A percentile compares a stretch with the other conserved stretches of the same genome.
Evolutionary conservation across 2,888 invertebrate species (phyloP).

Genomic region (Eumacrocentrus americanus): DNA sequence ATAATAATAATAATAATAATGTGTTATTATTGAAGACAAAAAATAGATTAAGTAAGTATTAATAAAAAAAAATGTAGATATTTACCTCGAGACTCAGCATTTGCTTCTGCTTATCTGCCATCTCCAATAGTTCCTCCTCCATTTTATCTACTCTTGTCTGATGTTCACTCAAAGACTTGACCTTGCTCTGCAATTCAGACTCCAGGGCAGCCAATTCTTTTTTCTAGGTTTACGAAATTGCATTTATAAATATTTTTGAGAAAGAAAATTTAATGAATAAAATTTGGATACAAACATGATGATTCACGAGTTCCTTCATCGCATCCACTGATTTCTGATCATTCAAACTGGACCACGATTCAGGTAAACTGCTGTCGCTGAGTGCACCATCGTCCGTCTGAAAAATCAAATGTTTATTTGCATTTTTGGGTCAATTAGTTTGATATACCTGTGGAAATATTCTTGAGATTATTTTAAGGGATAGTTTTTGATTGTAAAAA

Average conservation of each 20-base stretch:
- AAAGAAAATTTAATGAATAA: not conserved
- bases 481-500: not conserved
- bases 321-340: conserved; percentile 70
- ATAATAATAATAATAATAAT: not conserved
- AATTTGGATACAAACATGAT: conserved; percentile 66
- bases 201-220: conserved; percentile 75
- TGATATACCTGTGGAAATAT: too few species aligned
- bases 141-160: conserved; percentile 73
- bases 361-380: conserved; percentile 55
- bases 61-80: conserved; percentile 5
- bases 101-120: conserved; percentile 69
- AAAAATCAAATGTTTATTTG: conserved; percentile 51
- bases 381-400: conserved; percentile 57
- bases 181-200: conserved; percentile 70
- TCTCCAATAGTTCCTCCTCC: conserved; percentile 72
- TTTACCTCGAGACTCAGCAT: conserved; percentile 50
- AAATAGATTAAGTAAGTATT: conserved; percentile 2
- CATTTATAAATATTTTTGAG: not conserved
- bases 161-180: conserved; percentile 68
- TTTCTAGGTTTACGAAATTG: conserved; percentile 63
- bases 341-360: conserved; percentile 57
- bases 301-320: conserved; percentile 72
- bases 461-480: too few species aligned
- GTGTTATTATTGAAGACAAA: not conserved
- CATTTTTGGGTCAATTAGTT: conserved; percentile 35